Evolutionary conservation across 2,113 vertebrate species (phyloP).

Genomic region (Urocitellus parryii): DNA sequence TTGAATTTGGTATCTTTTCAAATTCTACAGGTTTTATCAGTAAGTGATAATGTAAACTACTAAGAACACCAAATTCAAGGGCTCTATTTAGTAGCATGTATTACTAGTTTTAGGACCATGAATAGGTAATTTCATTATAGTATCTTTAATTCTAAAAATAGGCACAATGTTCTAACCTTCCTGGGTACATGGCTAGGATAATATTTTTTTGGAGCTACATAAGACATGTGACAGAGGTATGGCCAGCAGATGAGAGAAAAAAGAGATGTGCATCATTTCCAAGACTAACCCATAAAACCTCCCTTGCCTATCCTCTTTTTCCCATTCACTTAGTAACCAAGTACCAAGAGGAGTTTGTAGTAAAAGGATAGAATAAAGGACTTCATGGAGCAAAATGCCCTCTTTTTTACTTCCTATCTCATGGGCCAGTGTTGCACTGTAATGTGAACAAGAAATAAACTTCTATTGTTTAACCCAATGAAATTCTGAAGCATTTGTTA

Average conservation of each 20-base stretch:
- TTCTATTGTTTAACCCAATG: neutral
- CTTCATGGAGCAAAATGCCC: neutral
- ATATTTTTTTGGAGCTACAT: neutral
- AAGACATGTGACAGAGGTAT: neutral
- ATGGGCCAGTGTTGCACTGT: neutral
- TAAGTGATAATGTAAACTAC: neutral
- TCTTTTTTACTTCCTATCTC: neutral
- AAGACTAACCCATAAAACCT: neutral
- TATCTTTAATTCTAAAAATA: neutral
- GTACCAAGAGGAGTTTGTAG: neutral
- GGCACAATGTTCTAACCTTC: neutral
- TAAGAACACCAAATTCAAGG: slow-evolving; percentile 5
- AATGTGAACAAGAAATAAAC: neutral
- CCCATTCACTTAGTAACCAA: neutral
- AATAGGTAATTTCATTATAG: neutral
- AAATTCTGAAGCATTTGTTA: neutral
- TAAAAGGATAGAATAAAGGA: neutral
- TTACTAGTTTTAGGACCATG: neutral
- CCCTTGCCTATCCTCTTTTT: neutral
- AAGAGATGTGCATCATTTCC: neutral
- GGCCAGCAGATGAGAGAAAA: neutral
- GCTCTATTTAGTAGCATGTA: neutral
- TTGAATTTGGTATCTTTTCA: slow-evolving; percentile 2
- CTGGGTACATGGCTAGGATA: neutral
- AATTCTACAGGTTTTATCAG: neutral